Conservation (phyloP, 2,113 vertebrate genomes). For the Litocranius walleri region DNA sequence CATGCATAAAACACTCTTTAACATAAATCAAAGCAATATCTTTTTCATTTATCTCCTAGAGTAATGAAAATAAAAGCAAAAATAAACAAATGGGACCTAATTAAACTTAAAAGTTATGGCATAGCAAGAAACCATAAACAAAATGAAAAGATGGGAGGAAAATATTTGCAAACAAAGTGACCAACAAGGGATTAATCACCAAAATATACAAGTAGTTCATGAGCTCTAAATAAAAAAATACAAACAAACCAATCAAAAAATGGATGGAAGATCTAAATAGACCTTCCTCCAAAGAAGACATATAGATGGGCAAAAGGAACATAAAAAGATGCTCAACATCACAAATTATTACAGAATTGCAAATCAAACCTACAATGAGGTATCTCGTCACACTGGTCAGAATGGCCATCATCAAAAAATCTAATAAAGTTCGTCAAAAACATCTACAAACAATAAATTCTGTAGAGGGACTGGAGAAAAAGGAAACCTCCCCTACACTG, state of each 20-base stretch:
- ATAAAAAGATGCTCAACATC: not conserved
- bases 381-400: not conserved
- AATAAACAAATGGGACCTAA: not conserved
- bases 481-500: not conserved
- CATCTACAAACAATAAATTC: not conserved
- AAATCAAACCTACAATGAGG: not conserved
- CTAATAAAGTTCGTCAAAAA: not conserved
- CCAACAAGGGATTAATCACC: not conserved
- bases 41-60: not conserved
- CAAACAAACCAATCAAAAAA: not conserved
- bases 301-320: not conserved
- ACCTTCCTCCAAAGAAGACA: not conserved
- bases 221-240: not conserved
- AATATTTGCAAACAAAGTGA: not conserved
- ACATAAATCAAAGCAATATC: not conserved
- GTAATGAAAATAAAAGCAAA: not conserved
- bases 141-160: not conserved
- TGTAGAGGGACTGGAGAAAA: not conserved
- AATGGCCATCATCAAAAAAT: not conserved
- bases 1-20: not conserved
- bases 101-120: not conserved
- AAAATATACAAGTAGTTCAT: not conserved
- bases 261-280: not conserved
- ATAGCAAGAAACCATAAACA: not conserved
- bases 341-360: not conserved